Evolutionary conservation across 2,888 invertebrate genomes (phyloP).

Genomic region (Drosophila helvetica): DNA sequence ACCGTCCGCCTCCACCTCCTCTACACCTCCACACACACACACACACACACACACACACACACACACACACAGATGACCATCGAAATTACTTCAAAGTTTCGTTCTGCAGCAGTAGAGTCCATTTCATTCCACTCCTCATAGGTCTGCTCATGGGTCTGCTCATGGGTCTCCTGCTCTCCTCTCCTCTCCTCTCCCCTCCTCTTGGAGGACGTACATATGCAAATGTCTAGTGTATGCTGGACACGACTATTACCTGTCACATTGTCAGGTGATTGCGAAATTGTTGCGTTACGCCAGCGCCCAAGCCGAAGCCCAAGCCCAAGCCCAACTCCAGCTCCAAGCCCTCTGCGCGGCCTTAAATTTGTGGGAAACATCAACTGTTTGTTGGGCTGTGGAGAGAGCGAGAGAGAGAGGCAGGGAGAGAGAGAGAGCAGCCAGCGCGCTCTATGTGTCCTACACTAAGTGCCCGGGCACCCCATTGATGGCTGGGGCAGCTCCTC

Average conservation of each 20-base stretch:
- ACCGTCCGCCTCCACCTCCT: too few relatives aligned
- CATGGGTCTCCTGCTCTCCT: too few relatives aligned
- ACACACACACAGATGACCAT: slow-evolving; percentile 37
- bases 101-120: slow-evolving; percentile 17
- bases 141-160: too few relatives aligned
- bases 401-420: too few relatives aligned
- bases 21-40: too few relatives aligned
- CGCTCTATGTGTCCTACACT: slow-evolving; percentile 13
- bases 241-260: slow-evolving; percentile 81
- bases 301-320: slow-evolving; percentile 17
- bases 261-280: slow-evolving; percentile 82
- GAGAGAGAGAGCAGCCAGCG: slow-evolving; percentile 30
- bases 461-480: slow-evolving; percentile 48
- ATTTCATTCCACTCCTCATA: slow-evolving; percentile 4
- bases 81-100: slow-evolving; percentile 64
- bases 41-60: background rate
- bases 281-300: slow-evolving; percentile 76
- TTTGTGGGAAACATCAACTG: slow-evolving; percentile 77
- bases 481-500: slow-evolving; percentile 48
- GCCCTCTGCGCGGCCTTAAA: slow-evolving; percentile 59
- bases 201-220: slow-evolving; percentile 46
- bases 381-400: too few relatives aligned
- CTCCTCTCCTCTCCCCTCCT: too few relatives aligned
- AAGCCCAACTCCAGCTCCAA: too few relatives aligned
- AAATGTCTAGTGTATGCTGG: slow-evolving; percentile 67